phyloP scores from a whole-genome alignment of 2,113 vertebrate genomes.

The Sula dactylatra region DNA sequence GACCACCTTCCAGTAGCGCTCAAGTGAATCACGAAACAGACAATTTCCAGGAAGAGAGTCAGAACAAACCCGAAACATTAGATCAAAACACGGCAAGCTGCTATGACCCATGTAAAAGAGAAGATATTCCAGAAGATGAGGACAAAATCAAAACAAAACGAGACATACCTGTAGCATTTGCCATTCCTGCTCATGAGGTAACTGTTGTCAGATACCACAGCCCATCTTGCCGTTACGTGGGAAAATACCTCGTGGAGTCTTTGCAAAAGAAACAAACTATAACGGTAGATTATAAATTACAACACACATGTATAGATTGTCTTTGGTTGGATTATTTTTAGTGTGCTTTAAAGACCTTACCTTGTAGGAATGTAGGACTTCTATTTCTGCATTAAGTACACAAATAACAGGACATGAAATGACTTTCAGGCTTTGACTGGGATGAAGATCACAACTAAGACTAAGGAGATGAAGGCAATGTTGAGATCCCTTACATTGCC shows the following conservation, averaged over 20 bases:
- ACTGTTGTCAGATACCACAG: not conserved
- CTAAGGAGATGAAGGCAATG: not conserved
- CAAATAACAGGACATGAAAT: not conserved
- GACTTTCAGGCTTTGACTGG: not conserved
- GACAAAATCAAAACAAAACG: not conserved
- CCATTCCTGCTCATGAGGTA: conserved; percentile 62
- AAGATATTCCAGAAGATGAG: not conserved
- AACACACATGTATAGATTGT: not conserved
- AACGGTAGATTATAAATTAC: not conserved
- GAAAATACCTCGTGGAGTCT: not conserved
- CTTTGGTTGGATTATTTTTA: not conserved
- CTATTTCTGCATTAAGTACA: not conserved
- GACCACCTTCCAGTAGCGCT: conserved; percentile 66
- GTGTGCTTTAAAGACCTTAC: not conserved
- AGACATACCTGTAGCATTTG: conserved; percentile 54
- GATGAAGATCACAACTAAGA: not conserved
- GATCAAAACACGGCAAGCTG: conserved; percentile 71
- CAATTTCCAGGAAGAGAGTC: conserved; percentile 50
- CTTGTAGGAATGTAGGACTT: not conserved
- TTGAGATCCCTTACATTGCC: not conserved
- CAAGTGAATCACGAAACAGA: conserved; percentile 71
- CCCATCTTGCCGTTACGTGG: not conserved
- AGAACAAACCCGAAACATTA: not conserved
- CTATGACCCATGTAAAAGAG: conserved; percentile 69
- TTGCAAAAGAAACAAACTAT: not conserved